Conservation (phyloP, 2,888 invertebrate species). For the Drosophila kuntzei region DNA sequence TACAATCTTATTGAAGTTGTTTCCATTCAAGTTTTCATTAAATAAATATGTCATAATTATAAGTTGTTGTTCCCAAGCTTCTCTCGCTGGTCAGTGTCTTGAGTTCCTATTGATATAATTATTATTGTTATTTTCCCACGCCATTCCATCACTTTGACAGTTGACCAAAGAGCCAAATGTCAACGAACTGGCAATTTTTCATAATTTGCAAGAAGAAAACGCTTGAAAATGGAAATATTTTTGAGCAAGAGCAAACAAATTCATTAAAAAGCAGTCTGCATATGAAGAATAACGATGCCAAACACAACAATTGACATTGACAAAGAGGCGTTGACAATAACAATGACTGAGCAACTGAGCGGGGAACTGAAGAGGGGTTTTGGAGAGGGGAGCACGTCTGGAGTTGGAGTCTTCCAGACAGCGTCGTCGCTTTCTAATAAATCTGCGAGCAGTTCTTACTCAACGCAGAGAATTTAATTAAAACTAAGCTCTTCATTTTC, state of each 20-base stretch:
- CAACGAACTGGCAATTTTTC: constrained; percentile 53
- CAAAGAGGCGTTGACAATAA: constrained; percentile 49
- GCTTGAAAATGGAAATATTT: constrained; percentile 46
- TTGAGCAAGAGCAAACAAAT: constrained; percentile 45
- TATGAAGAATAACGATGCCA: constrained; percentile 65
- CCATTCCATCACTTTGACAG: constrained; percentile 39
- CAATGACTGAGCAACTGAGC: constrained; percentile 1
- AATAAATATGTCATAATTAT: constrained; percentile 6
- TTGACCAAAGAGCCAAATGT: constrained; percentile 29
- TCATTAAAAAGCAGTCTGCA: constrained; percentile 52
- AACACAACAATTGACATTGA: constrained; percentile 65
- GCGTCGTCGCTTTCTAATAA: constrained; percentile 52
- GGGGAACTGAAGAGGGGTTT: background rate
- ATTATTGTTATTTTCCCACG: constrained; percentile 45
- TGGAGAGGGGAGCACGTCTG: constrained; percentile 2
- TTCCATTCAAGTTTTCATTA: background rate
- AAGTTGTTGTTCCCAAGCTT: background rate
- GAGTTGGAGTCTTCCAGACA: constrained; percentile 23
- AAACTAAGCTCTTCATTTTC: constrained; percentile 73
- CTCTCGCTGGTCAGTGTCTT: constrained; percentile 7
- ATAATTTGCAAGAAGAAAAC: constrained; percentile 45
- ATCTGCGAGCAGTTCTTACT: constrained; percentile 57
- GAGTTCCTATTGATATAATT: constrained; percentile 1
- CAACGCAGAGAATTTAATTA: constrained; percentile 70
- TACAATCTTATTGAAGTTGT: background rate